Conservation (phyloP, 2,797 vertebrate species). For the Scyliorhinus canicula region DNA sequence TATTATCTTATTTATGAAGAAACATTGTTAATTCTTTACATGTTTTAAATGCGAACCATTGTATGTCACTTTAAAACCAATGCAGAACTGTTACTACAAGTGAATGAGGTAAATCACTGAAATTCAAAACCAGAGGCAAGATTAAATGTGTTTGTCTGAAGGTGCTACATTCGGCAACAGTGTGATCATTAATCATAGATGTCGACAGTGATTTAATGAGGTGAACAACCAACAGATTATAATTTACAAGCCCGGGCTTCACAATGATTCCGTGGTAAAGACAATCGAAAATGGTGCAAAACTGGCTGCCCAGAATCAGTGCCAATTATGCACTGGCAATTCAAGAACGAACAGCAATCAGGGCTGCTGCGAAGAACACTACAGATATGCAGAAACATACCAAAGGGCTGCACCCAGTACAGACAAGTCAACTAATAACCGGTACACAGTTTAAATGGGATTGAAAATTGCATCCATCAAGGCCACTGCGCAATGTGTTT, state of each 20-base stretch:
- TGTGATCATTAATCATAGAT: neutral
- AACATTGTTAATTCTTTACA: neutral
- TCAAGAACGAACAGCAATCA: too few species aligned
- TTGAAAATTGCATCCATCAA: neutral
- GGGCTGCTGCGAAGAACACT: neutral
- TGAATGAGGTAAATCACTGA: neutral
- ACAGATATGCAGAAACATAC: neutral
- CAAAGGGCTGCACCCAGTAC: too few species aligned
- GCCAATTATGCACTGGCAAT: too few species aligned
- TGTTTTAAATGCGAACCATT: neutral
- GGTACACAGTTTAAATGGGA: neutral
- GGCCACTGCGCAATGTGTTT: neutral
- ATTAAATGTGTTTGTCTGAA: neutral
- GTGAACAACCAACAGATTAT: neutral
- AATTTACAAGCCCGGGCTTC: neutral
- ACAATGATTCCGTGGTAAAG: too few species aligned
- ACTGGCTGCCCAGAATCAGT: neutral
- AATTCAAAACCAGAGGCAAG: neutral
- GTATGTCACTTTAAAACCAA: neutral
- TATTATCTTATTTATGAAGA: neutral
- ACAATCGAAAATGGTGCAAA: neutral
- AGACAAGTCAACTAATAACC: neutral
- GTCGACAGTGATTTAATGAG: neutral
- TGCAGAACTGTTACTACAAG: neutral
- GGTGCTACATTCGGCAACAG: neutral